Base-by-base conservation (phyloP, 2,888 invertebrate genomes). In the Eumerus sabulonum region DNA sequence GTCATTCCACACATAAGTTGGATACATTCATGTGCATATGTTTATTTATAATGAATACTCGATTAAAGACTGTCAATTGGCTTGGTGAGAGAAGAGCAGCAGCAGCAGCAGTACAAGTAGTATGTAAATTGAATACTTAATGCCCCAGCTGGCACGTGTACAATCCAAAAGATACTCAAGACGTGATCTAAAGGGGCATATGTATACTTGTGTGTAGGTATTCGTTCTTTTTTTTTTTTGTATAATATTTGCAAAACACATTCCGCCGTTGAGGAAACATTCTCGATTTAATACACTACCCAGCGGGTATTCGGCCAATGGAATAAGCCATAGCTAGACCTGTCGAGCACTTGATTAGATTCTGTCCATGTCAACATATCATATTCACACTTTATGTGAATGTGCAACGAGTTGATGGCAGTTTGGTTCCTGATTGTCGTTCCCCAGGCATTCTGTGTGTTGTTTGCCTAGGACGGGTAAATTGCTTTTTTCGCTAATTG, bases 61-160 rank as follows among this genome's bases (percentile, higher is more conserved):
- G 79, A 79, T 79, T 79, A 79, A 74, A 79, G 48, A 53, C 63
- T 79, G 64, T 74, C 79, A 74, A 74, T 74, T 79, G 74, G 74
- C 60, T 40, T 9, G 11, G 27, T 27, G 27, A 27, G 27, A 27
- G 27, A 27, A 27, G 27, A 27, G 27, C 27, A 40, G 40, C 54
- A 79, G 60, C 59, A 59, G 50, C 62, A 59, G 42, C 51, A 44
- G 57, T 19, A 13, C 4, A 50, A 68, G 59, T 50, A 19, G 74
- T 54, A 79, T 79, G 79, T 70, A 74, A 74, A 74, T 66, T 79
- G 79, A 79, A 79, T 79, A 79, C 74, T 70, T 74, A 79, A 79
- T 79, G 59, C 13, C 27, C 27, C 27, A 7, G 13, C 17, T 64
- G 74, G 79, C 79, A 74, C 79, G 74, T 79, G 79, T 74, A 74